Base-by-base conservation (phyloP, 2,888 invertebrate species). In the Hirtodrosophila histrioides region DNA sequence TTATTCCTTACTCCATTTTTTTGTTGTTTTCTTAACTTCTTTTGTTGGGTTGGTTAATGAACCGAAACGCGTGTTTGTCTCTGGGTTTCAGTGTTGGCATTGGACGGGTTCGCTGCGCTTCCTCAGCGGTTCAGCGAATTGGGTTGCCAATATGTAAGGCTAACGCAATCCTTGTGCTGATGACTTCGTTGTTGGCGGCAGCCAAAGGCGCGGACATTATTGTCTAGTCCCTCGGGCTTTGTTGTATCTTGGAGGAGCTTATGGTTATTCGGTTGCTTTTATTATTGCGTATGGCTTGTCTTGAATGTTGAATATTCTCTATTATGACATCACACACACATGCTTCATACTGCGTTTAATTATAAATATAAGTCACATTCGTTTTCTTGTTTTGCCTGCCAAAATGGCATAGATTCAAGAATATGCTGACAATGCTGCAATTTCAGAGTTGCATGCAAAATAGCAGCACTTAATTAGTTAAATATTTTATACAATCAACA, bases 31-130 rank as follows among this genome's bases (percentile, higher is more conserved):
- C 40, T 37, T 41, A 43, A 51, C 67, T 68, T 49, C 62, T 67
- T 70, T 84, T 84, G 75, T 78, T 84, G 75, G 72, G 78, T 62
- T 86, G 86, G 86, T 85, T 85, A 85, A 85, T 85, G 84, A 85
- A 85, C 84, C 84, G 84, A 84, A 77, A 68, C 65, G 86, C 77
- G 81, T 82, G 86, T 75, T 86, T 77, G 77, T 81, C 81, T 81
- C 76, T 58, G 78, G 60, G 58, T 56, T 69, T 51, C 23, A 40
- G 62, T 60, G 50, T 46, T 63, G 75, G 61, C 58, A 70, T 62
- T 55, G 64, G 51, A 65, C 51, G 68, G 68, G 80, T 78, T 80
- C 65, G 64, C 68, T 77, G 80, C 74, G 56, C 72, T 69, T 73
- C 62, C 61, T 49, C 64, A 58, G 63, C 67, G 48, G 31, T 37